phyloP scores from a whole-genome alignment of 1,140 invertebrate genomes.

The Drosophila bifasciata region DNA sequence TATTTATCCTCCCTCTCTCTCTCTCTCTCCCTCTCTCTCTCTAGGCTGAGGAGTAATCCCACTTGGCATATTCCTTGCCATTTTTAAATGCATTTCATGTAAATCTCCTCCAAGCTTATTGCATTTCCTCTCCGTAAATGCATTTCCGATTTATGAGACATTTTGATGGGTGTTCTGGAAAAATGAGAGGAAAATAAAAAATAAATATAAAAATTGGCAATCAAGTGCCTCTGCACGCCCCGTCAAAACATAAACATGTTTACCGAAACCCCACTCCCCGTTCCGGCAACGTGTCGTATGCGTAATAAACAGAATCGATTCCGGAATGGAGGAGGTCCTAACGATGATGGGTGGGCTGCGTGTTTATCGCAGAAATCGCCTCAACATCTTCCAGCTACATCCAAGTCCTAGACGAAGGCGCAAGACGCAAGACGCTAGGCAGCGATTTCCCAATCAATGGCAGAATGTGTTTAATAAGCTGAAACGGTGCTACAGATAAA shows the following conservation, averaged over 20 bases:
- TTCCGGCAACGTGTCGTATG: constrained; percentile 20
- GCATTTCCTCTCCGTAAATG: constrained; percentile 22
- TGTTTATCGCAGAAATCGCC: too few relatives aligned
- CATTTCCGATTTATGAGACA: constrained; percentile 5
- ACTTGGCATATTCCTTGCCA: background rate
- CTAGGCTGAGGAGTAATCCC: too few relatives aligned
- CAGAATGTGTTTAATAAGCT: constrained; percentile 56
- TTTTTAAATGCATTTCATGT: constrained; percentile 18
- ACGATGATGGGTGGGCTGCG: too few relatives aligned
- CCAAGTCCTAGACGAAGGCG: too few relatives aligned
- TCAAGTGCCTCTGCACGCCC: constrained; percentile 2
- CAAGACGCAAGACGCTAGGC: too few relatives aligned
- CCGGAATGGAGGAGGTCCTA: too few relatives aligned
- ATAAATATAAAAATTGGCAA: constrained; percentile 15
- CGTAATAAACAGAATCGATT: too few relatives aligned
- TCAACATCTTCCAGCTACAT: too few relatives aligned
- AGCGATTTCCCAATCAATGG: constrained; percentile 23
- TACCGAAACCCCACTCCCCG: background rate
- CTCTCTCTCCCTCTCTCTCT: too few relatives aligned
- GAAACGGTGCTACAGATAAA: constrained; percentile 52
- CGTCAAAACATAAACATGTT: constrained; percentile 45
- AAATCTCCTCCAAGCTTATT: constrained; percentile 21
- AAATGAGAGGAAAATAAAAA: constrained; percentile 18
- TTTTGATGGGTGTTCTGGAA: constrained; percentile 25
- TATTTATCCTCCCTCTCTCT: too few relatives aligned